A percentile compares a stretch with the other conserved stretches of the same genome.
These are phyloP conservation scores for Drosophila watanabei DNA, from an alignment of 1,140 invertebrate genomes.

Conservation along the genomic window DNA sequence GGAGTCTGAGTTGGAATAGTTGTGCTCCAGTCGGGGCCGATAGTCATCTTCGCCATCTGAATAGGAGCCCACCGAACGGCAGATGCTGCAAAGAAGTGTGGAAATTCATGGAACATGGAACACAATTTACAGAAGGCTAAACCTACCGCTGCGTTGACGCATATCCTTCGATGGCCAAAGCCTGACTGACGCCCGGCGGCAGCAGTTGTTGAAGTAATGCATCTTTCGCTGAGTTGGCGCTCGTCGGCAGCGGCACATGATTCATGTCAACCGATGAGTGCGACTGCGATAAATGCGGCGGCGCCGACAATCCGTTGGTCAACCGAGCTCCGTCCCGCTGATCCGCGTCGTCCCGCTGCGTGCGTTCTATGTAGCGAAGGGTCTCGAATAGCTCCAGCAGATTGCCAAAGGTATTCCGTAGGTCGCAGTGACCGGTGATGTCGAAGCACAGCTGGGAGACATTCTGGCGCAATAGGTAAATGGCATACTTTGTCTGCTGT, in stretches of 20 bases:
- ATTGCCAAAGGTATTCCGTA: constrained; percentile 91
- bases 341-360: constrained; percentile 48
- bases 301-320: constrained; percentile 55
- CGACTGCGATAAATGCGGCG: constrained; percentile 64
- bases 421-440: constrained; percentile 90
- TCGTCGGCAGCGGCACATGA: constrained; percentile 70
- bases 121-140: background rate
- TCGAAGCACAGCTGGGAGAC: constrained; percentile 93
- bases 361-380: constrained; percentile 68
- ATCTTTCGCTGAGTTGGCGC: constrained; percentile 63
- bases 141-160: constrained; percentile 73
- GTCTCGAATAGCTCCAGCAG: constrained; percentile 86
- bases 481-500: constrained; percentile 92
- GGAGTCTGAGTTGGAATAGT: constrained; percentile 79
- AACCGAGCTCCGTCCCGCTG: constrained; percentile 38
- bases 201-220: constrained; percentile 64
- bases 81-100: constrained; percentile 51
- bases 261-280: constrained; percentile 81
- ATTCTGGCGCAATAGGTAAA: constrained; percentile 95
- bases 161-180: constrained; percentile 69
- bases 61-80: constrained; percentile 81
- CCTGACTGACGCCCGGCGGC: constrained; percentile 61
- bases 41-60: constrained; percentile 77
- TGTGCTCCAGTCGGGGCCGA: constrained; percentile 61
- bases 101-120: background rate